Conservation (phyloP, 2,888 invertebrate species). For the Bembecia ichneumoniformis region DNA sequence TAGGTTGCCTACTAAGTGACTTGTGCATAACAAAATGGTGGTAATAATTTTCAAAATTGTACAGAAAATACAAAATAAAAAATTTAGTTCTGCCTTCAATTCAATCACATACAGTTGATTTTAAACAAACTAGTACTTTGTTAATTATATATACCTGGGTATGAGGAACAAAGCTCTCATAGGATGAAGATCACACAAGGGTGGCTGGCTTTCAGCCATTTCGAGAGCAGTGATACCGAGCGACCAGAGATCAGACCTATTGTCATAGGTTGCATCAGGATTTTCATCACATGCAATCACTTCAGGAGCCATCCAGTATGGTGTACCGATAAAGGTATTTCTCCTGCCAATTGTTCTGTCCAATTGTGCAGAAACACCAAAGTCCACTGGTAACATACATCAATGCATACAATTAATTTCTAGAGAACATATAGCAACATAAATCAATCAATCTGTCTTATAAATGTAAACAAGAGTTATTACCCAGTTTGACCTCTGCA, state of each 20-base stretch:
- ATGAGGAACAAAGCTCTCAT: conserved; percentile 99
- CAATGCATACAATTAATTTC: background rate
- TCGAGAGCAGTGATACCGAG: conserved; percentile 98
- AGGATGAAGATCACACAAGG: conserved; percentile 98
- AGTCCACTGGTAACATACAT: conserved; percentile 81
- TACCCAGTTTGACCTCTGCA: conserved; percentile 98
- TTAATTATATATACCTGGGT: conserved; percentile 70
- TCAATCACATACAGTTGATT: too few relatives aligned
- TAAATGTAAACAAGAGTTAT: conserved; percentile 9
- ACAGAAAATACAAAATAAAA: too few relatives aligned
- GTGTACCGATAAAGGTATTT: conserved; percentile 99
- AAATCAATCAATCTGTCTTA: conserved; percentile 1
- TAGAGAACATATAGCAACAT: background rate
- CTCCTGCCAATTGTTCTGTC: conserved; percentile 98
- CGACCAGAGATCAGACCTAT: conserved; percentile 93
- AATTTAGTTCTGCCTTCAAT: too few relatives aligned
- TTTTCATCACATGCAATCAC: conserved; percentile 99
- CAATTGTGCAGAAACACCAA: conserved; percentile 98
- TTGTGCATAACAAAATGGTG: too few relatives aligned
- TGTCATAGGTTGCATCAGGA: conserved; percentile 99
- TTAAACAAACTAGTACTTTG: background rate
- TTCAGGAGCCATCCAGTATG: conserved; percentile 99
- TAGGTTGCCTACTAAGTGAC: too few relatives aligned
- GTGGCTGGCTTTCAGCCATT: conserved; percentile 99
- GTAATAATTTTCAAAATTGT: too few relatives aligned